Evolutionary conservation across 2,113 vertebrate genomes (phyloP), one percentile per base, ranked within the genome.

Genomic region (Miniopterus natalensis): DNA sequence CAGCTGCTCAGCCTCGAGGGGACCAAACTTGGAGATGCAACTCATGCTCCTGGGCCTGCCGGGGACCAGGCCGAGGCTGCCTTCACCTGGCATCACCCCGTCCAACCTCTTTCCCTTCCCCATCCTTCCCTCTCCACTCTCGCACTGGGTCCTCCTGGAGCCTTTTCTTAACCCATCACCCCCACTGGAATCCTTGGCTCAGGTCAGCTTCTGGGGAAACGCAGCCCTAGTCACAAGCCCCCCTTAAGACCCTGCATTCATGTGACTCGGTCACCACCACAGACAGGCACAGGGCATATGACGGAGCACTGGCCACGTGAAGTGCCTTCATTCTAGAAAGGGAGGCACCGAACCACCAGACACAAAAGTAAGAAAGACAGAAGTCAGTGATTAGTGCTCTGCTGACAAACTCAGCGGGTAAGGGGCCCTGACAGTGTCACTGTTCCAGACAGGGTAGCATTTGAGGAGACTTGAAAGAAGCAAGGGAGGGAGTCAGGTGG

Each of bases 361-460:
- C 5, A 36, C 10, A 25, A 36, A 47, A 11, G 27, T 1, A 25
- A 0, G 17, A 0, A 3, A 14, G 61, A n/a, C 0, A 20, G 42
- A 61, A 84, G 18, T 40, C 1, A 36, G 68, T 1, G 20, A 10
- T 8, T 0, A 0, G 42, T 0, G 3, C 51, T 40, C 49, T n/a
- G 42, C 42, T 51, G 51, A 68, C 42, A 23, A 23, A 53, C 45
- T 45, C 11, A 10, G 2, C 2, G 55, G n/a, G 10, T 13, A 6
- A 13, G 36, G 23, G 12, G 36, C 11, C 7, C 59, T 23, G 18
- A 3, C 1, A 23, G 21, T 23, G 31, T 25, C 3, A 0, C 42
- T 47, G 40, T 25, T 49, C 70, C 55, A 57, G 25, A 68, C 18
- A 3, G 11, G 29, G 8, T 5, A 20, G n/a, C 29, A 23, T 29